phyloP scores from a whole-genome alignment of 2,113 vertebrate species.

The Petaurus breviceps region DNA sequence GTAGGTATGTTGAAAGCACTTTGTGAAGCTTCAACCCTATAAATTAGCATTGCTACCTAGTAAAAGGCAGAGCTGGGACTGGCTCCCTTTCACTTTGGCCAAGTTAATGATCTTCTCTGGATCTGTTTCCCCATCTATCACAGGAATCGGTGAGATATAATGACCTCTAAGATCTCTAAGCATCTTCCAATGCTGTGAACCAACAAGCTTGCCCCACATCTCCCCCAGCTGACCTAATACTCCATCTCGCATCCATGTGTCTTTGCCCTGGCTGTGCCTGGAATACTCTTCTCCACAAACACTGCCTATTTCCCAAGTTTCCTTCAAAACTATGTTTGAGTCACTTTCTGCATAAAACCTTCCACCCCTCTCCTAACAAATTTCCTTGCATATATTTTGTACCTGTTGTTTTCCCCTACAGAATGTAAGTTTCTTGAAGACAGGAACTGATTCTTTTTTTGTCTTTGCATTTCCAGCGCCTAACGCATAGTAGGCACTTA shows the following conservation, averaged over 20 bases:
- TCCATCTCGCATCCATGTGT: neutral
- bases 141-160: neutral
- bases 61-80: neutral
- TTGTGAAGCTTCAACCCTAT: no score
- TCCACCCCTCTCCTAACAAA: neutral
- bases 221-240: neutral
- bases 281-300: neutral
- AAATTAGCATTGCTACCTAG: neutral
- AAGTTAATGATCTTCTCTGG: neutral
- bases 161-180: neutral
- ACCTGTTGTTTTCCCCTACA: neutral
- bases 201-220: neutral
- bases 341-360: neutral
- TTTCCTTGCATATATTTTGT: neutral
- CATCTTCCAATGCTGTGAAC: neutral
- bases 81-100: neutral
- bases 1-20: neutral
- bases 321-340: neutral
- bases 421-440: neutral
- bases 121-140: neutral
- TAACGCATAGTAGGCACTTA: neutral
- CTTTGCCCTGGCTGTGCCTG: neutral
- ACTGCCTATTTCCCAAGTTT: neutral
- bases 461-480: neutral
- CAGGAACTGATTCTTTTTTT: neutral